Evolutionary conservation across 2,113 vertebrate genomes (phyloP).

Genomic region (Aphelocoma coerulescens): DNA sequence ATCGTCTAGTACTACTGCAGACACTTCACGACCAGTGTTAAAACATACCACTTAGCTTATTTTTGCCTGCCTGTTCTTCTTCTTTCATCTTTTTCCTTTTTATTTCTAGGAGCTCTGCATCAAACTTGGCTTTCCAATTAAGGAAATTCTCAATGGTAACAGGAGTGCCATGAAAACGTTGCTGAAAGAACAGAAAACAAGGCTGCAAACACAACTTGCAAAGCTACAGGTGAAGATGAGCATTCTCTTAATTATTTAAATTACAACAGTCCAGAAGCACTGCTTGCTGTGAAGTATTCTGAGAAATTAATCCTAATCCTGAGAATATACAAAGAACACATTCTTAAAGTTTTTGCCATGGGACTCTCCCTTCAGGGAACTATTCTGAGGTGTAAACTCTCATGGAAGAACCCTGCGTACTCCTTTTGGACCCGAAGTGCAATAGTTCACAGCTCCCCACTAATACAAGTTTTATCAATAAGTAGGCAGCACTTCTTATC

Average conservation of each 20-base stretch:
- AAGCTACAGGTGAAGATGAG: not conserved
- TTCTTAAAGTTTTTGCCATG: not conserved
- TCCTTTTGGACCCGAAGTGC: not conserved
- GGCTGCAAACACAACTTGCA: not conserved
- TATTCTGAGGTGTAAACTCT: not conserved
- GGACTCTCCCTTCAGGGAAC: not conserved
- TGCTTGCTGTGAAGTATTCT: not conserved
- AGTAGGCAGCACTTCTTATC: not conserved
- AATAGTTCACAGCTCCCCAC: not conserved
- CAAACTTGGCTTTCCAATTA: conserved; percentile 91
- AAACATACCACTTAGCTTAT: conserved; percentile 87
- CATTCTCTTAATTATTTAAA: not conserved
- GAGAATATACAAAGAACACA: not conserved
- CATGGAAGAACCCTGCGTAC: rapidly evolving
- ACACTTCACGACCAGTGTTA: not conserved
- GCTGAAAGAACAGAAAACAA: conserved; percentile 57
- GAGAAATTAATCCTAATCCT: not conserved
- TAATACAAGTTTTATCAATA: not conserved
- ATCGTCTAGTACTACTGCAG: not conserved
- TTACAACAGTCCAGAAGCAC: not conserved
- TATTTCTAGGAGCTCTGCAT: conserved; percentile 86
- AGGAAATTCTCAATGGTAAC: conserved; percentile 97
- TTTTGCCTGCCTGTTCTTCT: conserved; percentile 89
- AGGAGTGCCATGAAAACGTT: conserved; percentile 92
- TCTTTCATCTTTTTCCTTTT: conserved; percentile 91